A percentile compares a stretch with the other conserved stretches of the same genome.
phyloP scores from a whole-genome alignment of 2,888 invertebrate species.

The Stenolophus ochropezus region DNA sequence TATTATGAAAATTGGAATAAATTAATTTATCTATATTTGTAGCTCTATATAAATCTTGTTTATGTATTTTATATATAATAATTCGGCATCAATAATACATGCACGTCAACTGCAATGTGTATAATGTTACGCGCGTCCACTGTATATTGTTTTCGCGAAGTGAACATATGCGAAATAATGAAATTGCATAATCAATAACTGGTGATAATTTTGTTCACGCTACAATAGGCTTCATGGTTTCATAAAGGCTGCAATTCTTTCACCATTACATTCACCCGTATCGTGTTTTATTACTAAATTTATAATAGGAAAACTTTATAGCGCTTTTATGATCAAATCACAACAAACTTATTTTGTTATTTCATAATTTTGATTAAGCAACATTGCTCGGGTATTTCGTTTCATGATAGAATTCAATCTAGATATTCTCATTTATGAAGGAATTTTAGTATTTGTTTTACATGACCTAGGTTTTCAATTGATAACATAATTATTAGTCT shows the following conservation, averaged over 20 bases:
- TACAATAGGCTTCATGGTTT: constrained; percentile 4
- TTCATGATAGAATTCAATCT: not conserved
- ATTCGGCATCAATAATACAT: constrained; percentile 14
- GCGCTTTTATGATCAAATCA: not conserved
- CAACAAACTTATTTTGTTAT: constrained; percentile 17
- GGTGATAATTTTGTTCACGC: constrained; percentile 20
- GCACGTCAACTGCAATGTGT: constrained; percentile 40
- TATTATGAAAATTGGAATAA: constrained; percentile 36
- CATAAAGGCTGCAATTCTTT: constrained; percentile 11
- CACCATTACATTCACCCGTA: not conserved
- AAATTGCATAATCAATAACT: constrained; percentile 32
- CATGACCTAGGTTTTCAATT: too few species aligned
- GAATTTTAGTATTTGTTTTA: not conserved
- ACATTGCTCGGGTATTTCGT: not conserved
- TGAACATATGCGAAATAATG: constrained; percentile 41
- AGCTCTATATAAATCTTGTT: constrained; percentile 44
- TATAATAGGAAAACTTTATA: constrained; percentile 23
- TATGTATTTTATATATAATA: constrained; percentile 41
- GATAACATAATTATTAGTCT: too few species aligned
- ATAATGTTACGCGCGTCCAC: constrained; percentile 23
- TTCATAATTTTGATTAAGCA: not conserved
- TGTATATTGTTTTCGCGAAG: constrained; percentile 6
- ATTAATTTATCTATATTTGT: constrained; percentile 40
- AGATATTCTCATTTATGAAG: not conserved
- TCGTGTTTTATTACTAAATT: constrained; percentile 23